phyloP scores from a whole-genome alignment of 2,888 invertebrate species.

The Drymonia ruficornis region DNA sequence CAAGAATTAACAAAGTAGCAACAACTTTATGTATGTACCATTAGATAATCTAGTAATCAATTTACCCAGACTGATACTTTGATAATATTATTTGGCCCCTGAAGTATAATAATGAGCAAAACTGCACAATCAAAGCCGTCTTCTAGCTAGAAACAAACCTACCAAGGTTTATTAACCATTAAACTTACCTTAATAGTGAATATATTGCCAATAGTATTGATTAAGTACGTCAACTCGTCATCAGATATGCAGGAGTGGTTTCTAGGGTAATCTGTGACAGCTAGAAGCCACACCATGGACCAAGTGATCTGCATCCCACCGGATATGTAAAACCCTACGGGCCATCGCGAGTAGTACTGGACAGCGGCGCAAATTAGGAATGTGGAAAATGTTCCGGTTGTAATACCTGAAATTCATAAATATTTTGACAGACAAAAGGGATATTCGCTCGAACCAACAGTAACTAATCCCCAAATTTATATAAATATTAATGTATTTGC shows the following conservation, averaged over 20 bases:
- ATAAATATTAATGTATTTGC: no score
- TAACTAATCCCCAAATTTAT: no score
- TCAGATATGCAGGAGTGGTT: constrained; percentile 85
- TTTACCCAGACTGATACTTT: no score
- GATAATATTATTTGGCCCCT: neutral
- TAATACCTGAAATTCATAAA: constrained; percentile 56
- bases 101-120: no score
- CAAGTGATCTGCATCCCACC: constrained; percentile 82
- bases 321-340: constrained; percentile 87
- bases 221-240: constrained; percentile 86
- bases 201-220: constrained; percentile 79
- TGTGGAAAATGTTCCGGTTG: constrained; percentile 86
- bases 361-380: constrained; percentile 87
- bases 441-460: no score
- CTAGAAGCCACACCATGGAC: constrained; percentile 81
- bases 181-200: constrained; percentile 70
- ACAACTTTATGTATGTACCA: no score
- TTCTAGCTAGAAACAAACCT: no score
- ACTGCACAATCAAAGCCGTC: no score
- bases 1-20: no score
- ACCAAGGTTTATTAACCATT: neutral
- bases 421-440: no score
- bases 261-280: constrained; percentile 86
- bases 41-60: neutral
- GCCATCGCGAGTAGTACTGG: constrained; percentile 86